Evolutionary conservation across 2,888 invertebrate species (phyloP), one percentile per base, ranked within the genome.

Genomic region (Yponomeuta malinellus): DNA sequence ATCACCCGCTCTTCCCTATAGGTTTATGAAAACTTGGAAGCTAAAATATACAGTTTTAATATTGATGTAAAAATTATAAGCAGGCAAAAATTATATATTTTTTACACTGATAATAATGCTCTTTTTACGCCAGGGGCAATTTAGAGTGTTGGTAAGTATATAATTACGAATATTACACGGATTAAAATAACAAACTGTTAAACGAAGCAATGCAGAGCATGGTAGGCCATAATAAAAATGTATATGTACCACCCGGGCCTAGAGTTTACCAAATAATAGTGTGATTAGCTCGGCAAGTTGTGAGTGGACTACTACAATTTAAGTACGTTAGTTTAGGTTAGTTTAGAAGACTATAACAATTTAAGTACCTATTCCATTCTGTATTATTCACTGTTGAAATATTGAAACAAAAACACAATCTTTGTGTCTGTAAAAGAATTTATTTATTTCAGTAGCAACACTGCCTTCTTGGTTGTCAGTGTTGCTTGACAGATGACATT

Each of bases 171-270:
- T 59, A 59, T 59, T 59, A 59, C 52, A 59, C 15, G 15, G 15
- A 59, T 59, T 59, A 15, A 59, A 59, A 59, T 59, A 59, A 59
- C 52, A 59, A 59, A 59, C 52, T 15, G 52, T 59, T 59, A 59
- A 59, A 59, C 52, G 15, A 12, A 15, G 52, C 52, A 59, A 59
- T 59, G 4, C 15, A 2, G 52, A 59, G 52, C 52, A 59, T 59
- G 15, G 52, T 2, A 59, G 15, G 52, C 52, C 52, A 59, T 59
- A 15, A 59, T 59, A 15, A 59, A 59, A 59, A 59, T 15, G 3
- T 12, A 15, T 59, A 59, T 59, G 52, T 15, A 59, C 15, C 15
- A 15, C 52, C 52, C 1, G 15, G 15, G 15, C 52, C 52, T 15
- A 15, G 52, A 59, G 52, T 59, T 15, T 59, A 59, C 3, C 5